Conservation (phyloP, 2,113 vertebrate genomes). For the Thamnophis sirtalis region DNA sequence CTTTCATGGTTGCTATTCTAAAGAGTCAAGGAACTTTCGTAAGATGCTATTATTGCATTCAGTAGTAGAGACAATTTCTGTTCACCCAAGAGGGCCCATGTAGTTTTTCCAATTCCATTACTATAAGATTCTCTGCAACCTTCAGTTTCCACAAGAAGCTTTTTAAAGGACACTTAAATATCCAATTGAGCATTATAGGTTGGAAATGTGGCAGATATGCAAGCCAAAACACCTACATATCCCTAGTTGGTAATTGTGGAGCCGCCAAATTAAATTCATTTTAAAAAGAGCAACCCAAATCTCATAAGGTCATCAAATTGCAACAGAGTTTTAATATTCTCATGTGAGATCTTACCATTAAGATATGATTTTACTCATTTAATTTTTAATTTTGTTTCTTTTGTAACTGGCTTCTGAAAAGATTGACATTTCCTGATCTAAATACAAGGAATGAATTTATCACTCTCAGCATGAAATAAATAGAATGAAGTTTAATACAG, state of each 20-base stretch:
- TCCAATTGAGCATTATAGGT: background rate
- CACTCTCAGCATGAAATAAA: background rate
- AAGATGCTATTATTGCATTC: background rate
- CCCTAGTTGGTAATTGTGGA: background rate
- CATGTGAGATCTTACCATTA: background rate
- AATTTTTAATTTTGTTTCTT: background rate
- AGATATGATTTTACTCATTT: background rate
- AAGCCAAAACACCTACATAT: background rate
- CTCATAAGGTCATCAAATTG: background rate
- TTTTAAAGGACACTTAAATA: background rate
- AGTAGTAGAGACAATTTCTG: background rate
- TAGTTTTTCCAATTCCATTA: background rate
- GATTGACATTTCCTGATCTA: background rate
- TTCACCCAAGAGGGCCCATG: background rate
- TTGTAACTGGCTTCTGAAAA: background rate
- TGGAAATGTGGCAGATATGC: background rate
- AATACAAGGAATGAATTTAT: background rate
- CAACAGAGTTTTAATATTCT: background rate
- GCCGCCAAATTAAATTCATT: background rate
- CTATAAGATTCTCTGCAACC: background rate
- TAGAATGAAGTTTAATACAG: background rate
- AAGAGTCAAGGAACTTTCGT: background rate
- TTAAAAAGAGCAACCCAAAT: background rate
- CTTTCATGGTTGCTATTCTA: conserved; percentile 13
- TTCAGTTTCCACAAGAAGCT: background rate